phyloP scores from a whole-genome alignment of 2,888 invertebrate genomes.

The Parnassius smintheus region DNA sequence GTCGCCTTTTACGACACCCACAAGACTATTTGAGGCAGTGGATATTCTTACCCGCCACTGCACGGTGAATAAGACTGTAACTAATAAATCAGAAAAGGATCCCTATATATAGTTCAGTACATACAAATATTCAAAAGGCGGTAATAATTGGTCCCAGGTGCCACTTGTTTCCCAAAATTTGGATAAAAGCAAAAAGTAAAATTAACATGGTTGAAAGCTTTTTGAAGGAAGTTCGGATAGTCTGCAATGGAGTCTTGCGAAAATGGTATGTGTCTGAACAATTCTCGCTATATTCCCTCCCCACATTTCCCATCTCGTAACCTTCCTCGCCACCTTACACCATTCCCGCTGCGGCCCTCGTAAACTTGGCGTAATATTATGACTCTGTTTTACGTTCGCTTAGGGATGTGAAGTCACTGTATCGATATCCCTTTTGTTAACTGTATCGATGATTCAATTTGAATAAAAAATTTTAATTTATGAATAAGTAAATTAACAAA shows the following conservation, averaged over 20 bases:
- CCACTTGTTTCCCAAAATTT: slow-evolving; percentile 3
- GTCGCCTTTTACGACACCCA: neutral
- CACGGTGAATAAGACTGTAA: too few relatives aligned
- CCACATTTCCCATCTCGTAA: neutral
- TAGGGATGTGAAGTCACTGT: slow-evolving; percentile 10
- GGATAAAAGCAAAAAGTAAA: slow-evolving; percentile 22
- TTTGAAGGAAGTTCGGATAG: slow-evolving; percentile 24
- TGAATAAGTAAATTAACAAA: too few relatives aligned
- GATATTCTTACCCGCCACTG: too few relatives aligned
- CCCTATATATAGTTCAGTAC: slow-evolving; percentile 3
- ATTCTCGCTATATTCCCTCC: slow-evolving; percentile 11
- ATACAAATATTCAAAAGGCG: neutral
- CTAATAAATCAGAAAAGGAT: too few relatives aligned
- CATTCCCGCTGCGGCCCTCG: slow-evolving; percentile 31
- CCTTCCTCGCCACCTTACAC: neutral
- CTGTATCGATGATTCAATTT: too few relatives aligned
- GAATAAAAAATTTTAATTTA: too few relatives aligned
- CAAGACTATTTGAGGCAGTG: too few relatives aligned
- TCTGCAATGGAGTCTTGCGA: slow-evolving; percentile 28
- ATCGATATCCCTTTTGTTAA: slow-evolving; percentile 4
- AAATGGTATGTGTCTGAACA: slow-evolving; percentile 25
- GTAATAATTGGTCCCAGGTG: slow-evolving; percentile 19
- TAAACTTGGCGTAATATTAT: slow-evolving; percentile 38
- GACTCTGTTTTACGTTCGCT: slow-evolving; percentile 27
- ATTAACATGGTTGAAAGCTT: slow-evolving; percentile 22